phyloP scores from a whole-genome alignment of 1,140 invertebrate genomes.

The Colletes gigas region DNA sequence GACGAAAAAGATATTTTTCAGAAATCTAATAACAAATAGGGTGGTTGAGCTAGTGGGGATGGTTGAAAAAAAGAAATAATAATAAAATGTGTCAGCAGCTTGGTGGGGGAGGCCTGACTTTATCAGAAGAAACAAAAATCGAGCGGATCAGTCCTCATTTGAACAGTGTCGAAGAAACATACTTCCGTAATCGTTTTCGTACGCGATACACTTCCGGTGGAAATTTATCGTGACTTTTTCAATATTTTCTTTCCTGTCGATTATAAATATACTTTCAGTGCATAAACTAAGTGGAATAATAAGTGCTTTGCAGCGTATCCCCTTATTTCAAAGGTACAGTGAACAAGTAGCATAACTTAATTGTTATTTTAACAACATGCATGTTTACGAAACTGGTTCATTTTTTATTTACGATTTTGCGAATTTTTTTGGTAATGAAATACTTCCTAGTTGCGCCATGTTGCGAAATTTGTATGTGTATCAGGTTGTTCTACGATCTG shows the following conservation, averaged over 20 bases:
- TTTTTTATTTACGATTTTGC: not conserved
- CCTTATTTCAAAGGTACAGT: not conserved
- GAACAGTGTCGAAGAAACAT: conserved; percentile 13
- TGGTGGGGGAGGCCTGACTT: conserved; percentile 36
- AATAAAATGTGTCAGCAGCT: not conserved
- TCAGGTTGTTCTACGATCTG: not conserved
- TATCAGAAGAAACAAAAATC: conserved; percentile 41
- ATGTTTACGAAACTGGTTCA: not conserved
- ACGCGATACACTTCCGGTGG: not conserved
- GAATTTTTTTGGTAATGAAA: not conserved
- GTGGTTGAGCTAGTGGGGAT: not conserved
- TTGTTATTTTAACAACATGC: not conserved
- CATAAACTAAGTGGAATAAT: not conserved
- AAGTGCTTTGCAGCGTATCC: not conserved
- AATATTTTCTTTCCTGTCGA: not conserved
- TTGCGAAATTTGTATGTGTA: conserved; percentile 14
- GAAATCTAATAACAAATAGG: not conserved
- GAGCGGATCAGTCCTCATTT: conserved; percentile 26
- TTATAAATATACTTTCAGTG: not conserved
- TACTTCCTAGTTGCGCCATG: conserved; percentile 6
- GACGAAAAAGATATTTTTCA: too few relatives aligned
- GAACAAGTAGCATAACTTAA: not conserved
- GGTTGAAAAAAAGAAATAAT: conserved; percentile 14
- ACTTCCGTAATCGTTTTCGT: not conserved
- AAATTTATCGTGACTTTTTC: not conserved